phyloP scores from a whole-genome alignment of 1,140 invertebrate species.

The Schlechtendalia chinensis region DNA sequence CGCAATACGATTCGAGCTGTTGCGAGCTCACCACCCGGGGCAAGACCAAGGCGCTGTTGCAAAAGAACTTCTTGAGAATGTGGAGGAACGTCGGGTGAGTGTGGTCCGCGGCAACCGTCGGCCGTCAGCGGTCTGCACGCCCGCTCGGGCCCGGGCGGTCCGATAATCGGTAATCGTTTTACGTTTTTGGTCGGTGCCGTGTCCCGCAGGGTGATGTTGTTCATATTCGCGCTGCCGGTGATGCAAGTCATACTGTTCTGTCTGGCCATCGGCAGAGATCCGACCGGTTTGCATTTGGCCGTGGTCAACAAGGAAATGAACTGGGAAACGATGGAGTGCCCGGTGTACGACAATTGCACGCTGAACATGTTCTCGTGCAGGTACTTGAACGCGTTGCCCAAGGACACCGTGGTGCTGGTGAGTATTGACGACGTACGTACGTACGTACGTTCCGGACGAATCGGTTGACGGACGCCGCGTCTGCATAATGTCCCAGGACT shows the following conservation, averaged over 20 bases:
- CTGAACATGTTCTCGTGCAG: conserved; percentile 71
- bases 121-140: no score
- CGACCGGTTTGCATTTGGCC: conserved; percentile 75
- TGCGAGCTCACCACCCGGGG: conserved; percentile 58
- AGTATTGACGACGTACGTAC: conserved; percentile 54
- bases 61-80: conserved; percentile 89
- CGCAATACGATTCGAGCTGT: conserved; percentile 60
- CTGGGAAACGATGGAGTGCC: conserved; percentile 58
- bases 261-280: conserved; percentile 87
- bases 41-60: conserved; percentile 75
- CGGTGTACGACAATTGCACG: conserved; percentile 63
- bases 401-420: conserved; percentile 64
- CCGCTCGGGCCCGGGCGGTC: no score
- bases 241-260: conserved; percentile 93
- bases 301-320: conserved; percentile 80
- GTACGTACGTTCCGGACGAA: no score
- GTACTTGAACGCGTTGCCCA: conserved; percentile 69
- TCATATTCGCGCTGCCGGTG: conserved; percentile 87
- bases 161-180: no score
- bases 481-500: conserved; percentile 54
- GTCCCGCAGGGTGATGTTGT: conserved; percentile 77
- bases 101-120: no score
- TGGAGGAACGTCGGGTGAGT: conserved; percentile 85
- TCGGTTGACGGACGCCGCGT: background rate
- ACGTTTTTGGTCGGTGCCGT: conserved; percentile 24